These are phyloP conservation scores for Chrysopilus asiliformis DNA, from an alignment of 2,888 invertebrate genomes.

Conservation along the genomic window DNA sequence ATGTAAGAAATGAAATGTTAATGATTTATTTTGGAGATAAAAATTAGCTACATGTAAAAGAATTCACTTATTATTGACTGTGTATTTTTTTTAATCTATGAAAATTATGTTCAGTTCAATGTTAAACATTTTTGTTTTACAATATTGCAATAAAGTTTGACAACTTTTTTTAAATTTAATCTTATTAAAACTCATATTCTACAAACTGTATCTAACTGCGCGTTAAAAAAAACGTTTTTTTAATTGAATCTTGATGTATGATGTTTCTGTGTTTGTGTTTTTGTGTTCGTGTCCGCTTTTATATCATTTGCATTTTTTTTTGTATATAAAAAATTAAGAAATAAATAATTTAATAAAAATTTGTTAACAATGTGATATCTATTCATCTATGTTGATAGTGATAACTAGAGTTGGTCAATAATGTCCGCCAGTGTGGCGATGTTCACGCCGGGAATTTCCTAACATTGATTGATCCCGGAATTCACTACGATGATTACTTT, in stretches of 20 bases:
- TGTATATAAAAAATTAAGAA: too few species aligned
- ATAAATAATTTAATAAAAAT: too few species aligned
- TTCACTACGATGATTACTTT: constrained; percentile 32
- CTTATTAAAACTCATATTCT: background rate
- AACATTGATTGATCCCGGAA: constrained; percentile 28
- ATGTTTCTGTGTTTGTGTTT: too few species aligned
- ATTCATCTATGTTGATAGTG: constrained; percentile 35
- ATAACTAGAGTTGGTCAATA: constrained; percentile 37
- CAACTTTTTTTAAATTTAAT: background rate
- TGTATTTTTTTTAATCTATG: background rate
- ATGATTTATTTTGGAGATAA: background rate
- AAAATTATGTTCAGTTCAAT: background rate
- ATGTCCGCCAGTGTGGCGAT: constrained; percentile 33
- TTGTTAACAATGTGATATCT: too few species aligned
- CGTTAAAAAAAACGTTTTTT: background rate
- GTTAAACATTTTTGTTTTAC: background rate
- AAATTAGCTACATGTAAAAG: constrained; percentile 1
- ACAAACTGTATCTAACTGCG: background rate
- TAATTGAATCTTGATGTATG: too few species aligned
- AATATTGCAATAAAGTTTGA: background rate
- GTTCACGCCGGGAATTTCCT: constrained; percentile 28
- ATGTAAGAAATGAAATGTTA: background rate
- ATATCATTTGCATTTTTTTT: too few species aligned
- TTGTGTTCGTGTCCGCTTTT: too few species aligned
- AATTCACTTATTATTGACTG: background rate